A percentile compares a stretch with the other conserved stretches of the same genome.
Conservation (phyloP, 2,888 invertebrate genomes). For the Troides helena region DNA sequence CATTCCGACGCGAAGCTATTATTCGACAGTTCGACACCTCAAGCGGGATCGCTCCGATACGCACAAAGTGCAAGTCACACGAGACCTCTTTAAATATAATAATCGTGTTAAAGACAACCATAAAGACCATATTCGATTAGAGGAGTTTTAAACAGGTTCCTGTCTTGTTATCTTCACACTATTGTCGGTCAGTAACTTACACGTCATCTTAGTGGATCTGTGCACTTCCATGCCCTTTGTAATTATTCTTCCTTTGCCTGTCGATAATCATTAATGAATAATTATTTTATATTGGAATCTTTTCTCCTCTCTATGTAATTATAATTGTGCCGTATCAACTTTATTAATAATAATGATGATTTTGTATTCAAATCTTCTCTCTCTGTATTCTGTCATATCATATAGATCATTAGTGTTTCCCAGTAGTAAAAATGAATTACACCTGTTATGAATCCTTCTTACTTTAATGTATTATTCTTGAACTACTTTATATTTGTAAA, state of each 20-base stretch:
- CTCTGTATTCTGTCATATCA: neutral
- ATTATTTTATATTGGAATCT: slow-evolving; percentile 30
- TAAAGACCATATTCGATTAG: slow-evolving; percentile 78
- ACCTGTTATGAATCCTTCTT: too few species aligned
- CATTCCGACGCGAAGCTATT: slow-evolving; percentile 62
- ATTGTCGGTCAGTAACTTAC: slow-evolving; percentile 63
- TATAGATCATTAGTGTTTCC: neutral
- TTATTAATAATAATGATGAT: neutral
- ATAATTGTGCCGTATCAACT: slow-evolving; percentile 27
- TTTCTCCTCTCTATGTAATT: slow-evolving; percentile 29
- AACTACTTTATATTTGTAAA: too few species aligned
- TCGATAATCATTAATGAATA: slow-evolving; percentile 42
- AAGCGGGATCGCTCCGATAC: slow-evolving; percentile 48
- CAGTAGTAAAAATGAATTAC: too few species aligned
- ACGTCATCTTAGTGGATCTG: slow-evolving; percentile 51
- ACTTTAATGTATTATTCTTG: too few species aligned
- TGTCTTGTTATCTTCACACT: slow-evolving; percentile 67
- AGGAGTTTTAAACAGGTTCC: slow-evolving; percentile 72
- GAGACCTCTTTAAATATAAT: slow-evolving; percentile 77
- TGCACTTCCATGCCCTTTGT: slow-evolving; percentile 60
- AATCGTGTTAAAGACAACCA: slow-evolving; percentile 78
- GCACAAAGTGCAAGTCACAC: slow-evolving; percentile 74
- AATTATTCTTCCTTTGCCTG: slow-evolving; percentile 55
- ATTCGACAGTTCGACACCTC: slow-evolving; percentile 75
- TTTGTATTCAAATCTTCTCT: neutral